These are phyloP conservation scores for Chloebia gouldiae DNA, from an alignment of 2,113 vertebrate genomes.

Conservation along the genomic window DNA sequence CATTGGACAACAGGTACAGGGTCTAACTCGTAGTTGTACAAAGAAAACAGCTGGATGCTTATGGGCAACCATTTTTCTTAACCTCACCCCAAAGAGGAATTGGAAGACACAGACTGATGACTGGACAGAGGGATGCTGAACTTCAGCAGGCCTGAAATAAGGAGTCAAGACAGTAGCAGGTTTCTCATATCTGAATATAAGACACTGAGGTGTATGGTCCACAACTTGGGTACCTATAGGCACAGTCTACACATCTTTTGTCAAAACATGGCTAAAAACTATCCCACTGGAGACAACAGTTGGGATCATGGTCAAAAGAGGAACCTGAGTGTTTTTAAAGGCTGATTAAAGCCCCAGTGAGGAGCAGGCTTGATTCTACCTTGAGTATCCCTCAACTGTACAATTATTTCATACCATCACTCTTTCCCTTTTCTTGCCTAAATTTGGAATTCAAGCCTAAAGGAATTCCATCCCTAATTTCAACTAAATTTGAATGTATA, in stretches of 20 bases:
- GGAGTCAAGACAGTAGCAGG: not conserved
- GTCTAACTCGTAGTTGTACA: not conserved
- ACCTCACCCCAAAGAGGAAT: not conserved
- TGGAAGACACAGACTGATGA: not conserved
- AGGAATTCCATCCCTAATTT: not conserved
- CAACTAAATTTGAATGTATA: not conserved
- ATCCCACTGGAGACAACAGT: not conserved
- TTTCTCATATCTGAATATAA: not conserved
- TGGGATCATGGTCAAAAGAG: not conserved
- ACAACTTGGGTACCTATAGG: not conserved
- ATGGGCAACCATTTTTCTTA: not conserved
- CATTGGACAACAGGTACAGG: not conserved
- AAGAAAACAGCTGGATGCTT: not conserved
- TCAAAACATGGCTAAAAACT: not conserved
- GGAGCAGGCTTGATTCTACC: not conserved
- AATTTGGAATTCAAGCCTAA: not conserved
- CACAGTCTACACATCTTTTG: not conserved
- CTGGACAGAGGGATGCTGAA: not conserved
- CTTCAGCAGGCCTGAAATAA: not conserved
- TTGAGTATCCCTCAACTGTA: not conserved
- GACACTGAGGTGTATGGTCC: not conserved
- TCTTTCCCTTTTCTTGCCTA: not conserved
- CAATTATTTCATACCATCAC: not conserved
- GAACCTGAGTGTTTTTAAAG: not conserved
- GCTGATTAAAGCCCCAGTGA: not conserved